Evolutionary conservation across 1,140 invertebrate genomes (phyloP).

Genomic region (Mamestra configurata): DNA sequence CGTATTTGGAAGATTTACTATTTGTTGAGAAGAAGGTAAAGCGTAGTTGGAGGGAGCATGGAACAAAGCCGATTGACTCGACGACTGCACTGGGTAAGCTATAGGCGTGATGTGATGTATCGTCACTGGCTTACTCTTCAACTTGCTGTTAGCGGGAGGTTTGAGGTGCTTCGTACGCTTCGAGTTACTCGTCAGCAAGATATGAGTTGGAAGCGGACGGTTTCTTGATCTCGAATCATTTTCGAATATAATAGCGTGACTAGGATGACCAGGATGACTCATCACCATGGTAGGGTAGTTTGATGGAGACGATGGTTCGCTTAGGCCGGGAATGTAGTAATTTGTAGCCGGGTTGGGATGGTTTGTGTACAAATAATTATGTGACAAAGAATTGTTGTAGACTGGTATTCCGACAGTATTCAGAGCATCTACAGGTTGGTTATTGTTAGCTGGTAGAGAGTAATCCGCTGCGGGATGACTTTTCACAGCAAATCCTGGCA

Average conservation of each 20-base stretch:
- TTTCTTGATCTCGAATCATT: slow-evolving; percentile 22
- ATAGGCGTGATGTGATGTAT: slow-evolving; percentile 17
- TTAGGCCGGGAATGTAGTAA: slow-evolving; percentile 12
- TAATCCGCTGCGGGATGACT: neutral
- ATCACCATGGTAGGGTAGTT: slow-evolving; percentile 15
- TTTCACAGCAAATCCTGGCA: slow-evolving; percentile 15
- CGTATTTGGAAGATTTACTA: neutral
- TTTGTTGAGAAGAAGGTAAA: neutral
- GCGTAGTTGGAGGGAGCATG: slow-evolving; percentile 24
- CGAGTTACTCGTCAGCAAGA: neutral
- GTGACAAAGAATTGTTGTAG: neutral
- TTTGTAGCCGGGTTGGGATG: neutral
- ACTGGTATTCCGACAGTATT: slow-evolving; percentile 41
- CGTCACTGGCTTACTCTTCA: slow-evolving; percentile 14
- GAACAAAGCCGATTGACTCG: slow-evolving; percentile 17
- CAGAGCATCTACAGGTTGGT: neutral
- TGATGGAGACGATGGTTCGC: slow-evolving; percentile 19
- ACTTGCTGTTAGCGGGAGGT: slow-evolving; percentile 5
- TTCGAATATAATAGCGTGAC: slow-evolving; percentile 22
- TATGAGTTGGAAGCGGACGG: neutral
- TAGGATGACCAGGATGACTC: slow-evolving; percentile 10
- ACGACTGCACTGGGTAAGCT: slow-evolving; percentile 6
- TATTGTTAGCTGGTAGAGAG: neutral
- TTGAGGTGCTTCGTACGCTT: slow-evolving; percentile 28
- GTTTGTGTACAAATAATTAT: slow-evolving; percentile 5